A percentile compares a stretch with the other conserved stretches of the same genome.
phyloP scores from a whole-genome alignment of 2,888 invertebrate species.

The Thelaira solivaga region DNA sequence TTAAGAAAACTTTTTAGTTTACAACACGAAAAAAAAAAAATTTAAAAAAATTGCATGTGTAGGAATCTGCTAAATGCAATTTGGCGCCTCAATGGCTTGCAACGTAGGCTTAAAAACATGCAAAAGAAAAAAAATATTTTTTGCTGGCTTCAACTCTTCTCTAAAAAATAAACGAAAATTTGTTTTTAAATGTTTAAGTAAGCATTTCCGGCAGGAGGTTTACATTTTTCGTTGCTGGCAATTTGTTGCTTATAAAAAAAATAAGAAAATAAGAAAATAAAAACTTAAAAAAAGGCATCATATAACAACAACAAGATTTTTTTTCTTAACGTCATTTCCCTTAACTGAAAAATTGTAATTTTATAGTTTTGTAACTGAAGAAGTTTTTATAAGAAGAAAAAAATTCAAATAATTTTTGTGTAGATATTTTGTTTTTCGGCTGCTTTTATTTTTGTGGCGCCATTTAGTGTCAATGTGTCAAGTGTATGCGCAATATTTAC shows the following conservation, averaged over 20 bases:
- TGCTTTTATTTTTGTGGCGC: constrained; percentile 32
- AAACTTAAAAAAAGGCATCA: constrained; percentile 14
- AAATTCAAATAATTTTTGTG: constrained; percentile 19
- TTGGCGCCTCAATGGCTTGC: constrained; percentile 61
- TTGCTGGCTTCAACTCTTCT: neutral
- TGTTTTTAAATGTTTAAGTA: constrained; percentile 59
- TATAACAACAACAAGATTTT: constrained; percentile 31
- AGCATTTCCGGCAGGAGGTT: constrained; percentile 59
- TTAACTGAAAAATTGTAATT: constrained; percentile 22
- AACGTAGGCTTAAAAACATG: constrained; percentile 58
- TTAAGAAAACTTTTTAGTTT: constrained; percentile 24
- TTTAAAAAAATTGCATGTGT: constrained; percentile 52
- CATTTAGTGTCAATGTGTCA: constrained; percentile 61
- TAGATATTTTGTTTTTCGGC: neutral
- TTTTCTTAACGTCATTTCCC: constrained; percentile 4
- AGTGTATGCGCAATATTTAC: constrained; percentile 58
- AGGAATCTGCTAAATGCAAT: constrained; percentile 62
- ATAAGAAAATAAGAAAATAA: too few species aligned
- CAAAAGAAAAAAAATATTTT: constrained; percentile 33
- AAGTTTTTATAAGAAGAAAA: neutral
- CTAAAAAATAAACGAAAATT: constrained; percentile 4
- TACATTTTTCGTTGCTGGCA: neutral
- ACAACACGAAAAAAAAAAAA: neutral
- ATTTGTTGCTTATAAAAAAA: neutral
- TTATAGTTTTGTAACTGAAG: constrained; percentile 35